These are phyloP conservation scores for Setipinna tenuifilis DNA, from an alignment of 2,797 vertebrate species.

Conservation along the genomic window DNA sequence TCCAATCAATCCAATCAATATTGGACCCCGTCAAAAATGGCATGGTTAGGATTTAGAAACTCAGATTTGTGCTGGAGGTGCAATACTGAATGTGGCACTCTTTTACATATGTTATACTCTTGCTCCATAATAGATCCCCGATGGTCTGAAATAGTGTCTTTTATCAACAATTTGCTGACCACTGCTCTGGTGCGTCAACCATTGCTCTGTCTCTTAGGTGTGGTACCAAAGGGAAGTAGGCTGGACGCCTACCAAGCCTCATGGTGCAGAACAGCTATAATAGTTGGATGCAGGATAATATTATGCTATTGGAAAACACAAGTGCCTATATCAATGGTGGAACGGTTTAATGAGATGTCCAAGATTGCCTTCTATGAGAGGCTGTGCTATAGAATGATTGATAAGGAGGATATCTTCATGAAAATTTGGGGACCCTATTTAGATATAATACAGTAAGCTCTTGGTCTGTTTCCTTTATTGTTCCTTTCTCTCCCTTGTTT, in stretches of 20 bases:
- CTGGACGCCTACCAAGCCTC: background rate
- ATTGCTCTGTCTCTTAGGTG: background rate
- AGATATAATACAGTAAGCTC: background rate
- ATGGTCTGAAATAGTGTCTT: background rate
- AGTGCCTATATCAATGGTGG: background rate
- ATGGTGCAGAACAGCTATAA: background rate
- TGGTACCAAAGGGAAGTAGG: background rate
- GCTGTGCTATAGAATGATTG: background rate
- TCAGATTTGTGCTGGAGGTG: background rate
- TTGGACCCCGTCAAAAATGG: background rate
- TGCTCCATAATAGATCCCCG: background rate
- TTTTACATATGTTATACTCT: background rate
- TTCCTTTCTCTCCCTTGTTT: too few relatives aligned
- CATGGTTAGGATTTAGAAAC: background rate
- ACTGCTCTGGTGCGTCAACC: background rate
- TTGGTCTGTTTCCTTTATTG: too few relatives aligned
- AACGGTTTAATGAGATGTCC: background rate
- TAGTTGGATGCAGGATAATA: background rate
- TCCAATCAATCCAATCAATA: too few relatives aligned
- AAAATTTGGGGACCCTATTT: background rate
- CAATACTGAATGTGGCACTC: background rate
- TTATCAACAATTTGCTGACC: background rate
- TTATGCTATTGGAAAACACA: background rate
- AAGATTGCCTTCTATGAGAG: slow-evolving; percentile 1
- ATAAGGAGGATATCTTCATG: background rate